These are phyloP conservation scores for Bombyx mori DNA, from an alignment of 1,140 invertebrate genomes.

Conservation along the genomic window DNA sequence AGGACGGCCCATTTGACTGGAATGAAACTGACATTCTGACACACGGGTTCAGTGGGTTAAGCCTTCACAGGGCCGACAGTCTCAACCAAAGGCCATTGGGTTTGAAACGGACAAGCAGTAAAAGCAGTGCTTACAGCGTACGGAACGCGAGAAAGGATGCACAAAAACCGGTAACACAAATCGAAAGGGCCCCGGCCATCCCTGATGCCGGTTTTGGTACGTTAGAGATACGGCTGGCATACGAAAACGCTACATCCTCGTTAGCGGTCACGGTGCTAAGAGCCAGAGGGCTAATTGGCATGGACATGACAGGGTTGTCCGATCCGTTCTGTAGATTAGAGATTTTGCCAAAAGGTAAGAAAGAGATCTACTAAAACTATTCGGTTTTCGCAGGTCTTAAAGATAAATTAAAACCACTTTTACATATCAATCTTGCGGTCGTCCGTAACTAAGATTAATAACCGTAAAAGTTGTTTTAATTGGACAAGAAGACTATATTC, in stretches of 20 bases:
- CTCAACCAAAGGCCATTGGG: conserved; percentile 43
- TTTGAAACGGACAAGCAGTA: conserved; percentile 57
- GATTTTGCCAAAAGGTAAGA: conserved; percentile 80
- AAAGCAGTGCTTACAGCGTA: conserved; percentile 59
- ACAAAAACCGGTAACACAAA: conserved; percentile 30
- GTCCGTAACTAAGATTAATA: no score
- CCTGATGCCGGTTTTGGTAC: conserved; percentile 72
- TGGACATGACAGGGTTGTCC: conserved; percentile 91
- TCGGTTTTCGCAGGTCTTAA: no score
- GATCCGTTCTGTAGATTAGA: conserved; percentile 94
- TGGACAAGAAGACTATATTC: no score
- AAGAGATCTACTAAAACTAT: conserved; percentile 23
- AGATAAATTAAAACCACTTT: no score
- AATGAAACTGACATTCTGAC: conserved; percentile 54
- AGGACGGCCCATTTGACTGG: conserved; percentile 54
- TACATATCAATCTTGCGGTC: no score
- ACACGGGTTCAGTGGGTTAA: conserved; percentile 61
- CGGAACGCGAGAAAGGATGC: conserved; percentile 49
- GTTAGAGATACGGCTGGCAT: conserved; percentile 84
- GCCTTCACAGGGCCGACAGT: conserved; percentile 58
- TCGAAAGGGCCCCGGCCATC: conserved; percentile 46
- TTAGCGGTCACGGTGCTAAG: conserved; percentile 85
- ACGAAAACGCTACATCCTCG: conserved; percentile 81
- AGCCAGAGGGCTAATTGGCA: conserved; percentile 82
- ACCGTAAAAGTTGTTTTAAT: no score